Percentiles rank a stretch among this genome's conserved stretches.
Evolutionary conservation across 2,888 invertebrate genomes (phyloP).

Genomic region (Tipula helvola): DNA sequence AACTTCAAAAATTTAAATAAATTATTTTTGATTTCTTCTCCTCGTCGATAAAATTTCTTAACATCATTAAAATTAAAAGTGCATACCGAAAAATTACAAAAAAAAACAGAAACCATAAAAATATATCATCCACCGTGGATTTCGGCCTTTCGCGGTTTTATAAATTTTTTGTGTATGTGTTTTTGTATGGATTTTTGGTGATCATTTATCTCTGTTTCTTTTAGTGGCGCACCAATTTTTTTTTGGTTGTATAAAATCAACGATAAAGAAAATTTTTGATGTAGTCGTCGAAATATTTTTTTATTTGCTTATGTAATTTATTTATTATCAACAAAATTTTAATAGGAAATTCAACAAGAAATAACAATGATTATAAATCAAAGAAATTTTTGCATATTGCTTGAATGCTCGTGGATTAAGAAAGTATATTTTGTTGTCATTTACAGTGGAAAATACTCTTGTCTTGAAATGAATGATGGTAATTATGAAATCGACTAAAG

Average conservation of each 20-base stretch:
- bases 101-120: not conserved
- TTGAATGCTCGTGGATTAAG: not conserved
- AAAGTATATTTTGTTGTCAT: not conserved
- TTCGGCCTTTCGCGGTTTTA: not conserved
- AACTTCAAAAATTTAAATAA: not conserved
- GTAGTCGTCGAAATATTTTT: not conserved
- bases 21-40: not conserved
- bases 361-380: not conserved
- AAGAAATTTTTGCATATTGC: not conserved
- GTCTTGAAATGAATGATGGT: not conserved
- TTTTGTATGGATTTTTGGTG: not conserved
- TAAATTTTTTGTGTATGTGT: not conserved
- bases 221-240: not conserved
- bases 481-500: not conserved
- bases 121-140: not conserved
- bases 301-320: not conserved
- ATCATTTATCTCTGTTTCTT: not conserved
- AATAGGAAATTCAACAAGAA: not conserved
- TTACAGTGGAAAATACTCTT: not conserved
- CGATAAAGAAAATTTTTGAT: not conserved
- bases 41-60: not conserved
- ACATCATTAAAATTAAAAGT: not conserved
- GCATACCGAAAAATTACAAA: no score
- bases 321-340: not conserved
- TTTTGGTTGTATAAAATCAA: not conserved